Evolutionary conservation across 2,113 vertebrate genomes (phyloP), one percentile per base, ranked within the genome.

Genomic region (Vombatus ursinus): DNA sequence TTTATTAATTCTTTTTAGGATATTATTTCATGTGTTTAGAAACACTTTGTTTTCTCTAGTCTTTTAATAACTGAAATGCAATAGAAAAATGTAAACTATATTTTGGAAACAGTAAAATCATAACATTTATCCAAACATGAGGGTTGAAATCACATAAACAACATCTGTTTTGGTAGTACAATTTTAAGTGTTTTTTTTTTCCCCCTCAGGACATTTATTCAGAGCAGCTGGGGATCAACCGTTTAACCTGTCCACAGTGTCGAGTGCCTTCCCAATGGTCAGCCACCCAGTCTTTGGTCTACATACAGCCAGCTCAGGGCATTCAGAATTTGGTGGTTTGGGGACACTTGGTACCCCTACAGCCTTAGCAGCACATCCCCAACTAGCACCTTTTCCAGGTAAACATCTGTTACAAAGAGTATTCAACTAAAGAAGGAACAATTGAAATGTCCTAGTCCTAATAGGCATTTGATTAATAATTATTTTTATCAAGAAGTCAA

Each of bases 381-480:
- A 99, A 95, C 98, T 99, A 98, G 98, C 99, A 96, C 95, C 98
- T 97, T 99, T 99, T 98, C 98, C 99, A 99, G 99, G 99, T 99
- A 98, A 98, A 98, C 92, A 53, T 96, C 92, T 95, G 54, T 96
- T 97, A 93, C 49, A 96, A 97, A 95, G 96, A 97, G 93, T 96
- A 94, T 96, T 97, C 93, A 96, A 92, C 93, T 93, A 94, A 96
- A 97, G 96, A 95, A 97, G 93, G n/a, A 96, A 97, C 92, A 92
- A 91, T 96, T 96, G 94, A 95, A 96, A 93, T 97, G 84, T 96
- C 94, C 95, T 97, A 91, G 47, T 47, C 52, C 68, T 16, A 94
- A 52, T 93, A 93, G 31, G 91, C 37, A 57, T 94, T 96, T 97
- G 91, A 90, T 49, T 50, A 49, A n/a, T 19, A 26, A 49, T 92